Evolutionary conservation across 2,888 invertebrate genomes (phyloP), one percentile per base, ranked within the genome.

Genomic region (Enoplolaimus lenunculus): DNA sequence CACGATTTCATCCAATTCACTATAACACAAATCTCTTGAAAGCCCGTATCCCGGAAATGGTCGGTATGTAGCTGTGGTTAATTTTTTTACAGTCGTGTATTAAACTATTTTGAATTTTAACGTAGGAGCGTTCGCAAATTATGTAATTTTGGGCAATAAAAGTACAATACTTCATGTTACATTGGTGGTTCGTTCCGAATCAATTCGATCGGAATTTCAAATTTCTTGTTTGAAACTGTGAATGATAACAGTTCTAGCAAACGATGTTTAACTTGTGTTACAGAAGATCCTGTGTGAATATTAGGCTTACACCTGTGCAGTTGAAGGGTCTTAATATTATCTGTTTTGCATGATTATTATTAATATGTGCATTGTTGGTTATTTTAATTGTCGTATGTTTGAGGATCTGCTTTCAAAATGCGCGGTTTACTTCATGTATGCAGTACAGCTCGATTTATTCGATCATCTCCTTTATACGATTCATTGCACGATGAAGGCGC

Each of bases 401-500:
- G n/a, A 30, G 62, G 28, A 2, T 13, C 66, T 29, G 33, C 70
- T 1, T 70, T 45, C 31, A 28, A 2, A 2, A 35, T 67, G 7
- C 31, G 66, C 28, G 92, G 91, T 82, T 91, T 91, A 0, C 88
- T 89, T 79, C 86, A 87, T 75, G 93, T 93, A 83, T 94, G 93
- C 0, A 86, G 76, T 68, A 76, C 77, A 13, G 80, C 80, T 1
- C 71, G 93, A 69, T 92, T 93, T 81, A 83, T 97, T 26, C 85
- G 97, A 69, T 90, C 92, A 86, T 94, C 94, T 0, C 94, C 95
- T 0, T 90, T 97, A 74, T 94, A 93, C 84, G 91, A 93, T 0
- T 89, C 91, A 72, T 83, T 95, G 26, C 86, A 89, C 74, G 90
- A 90, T 79, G 90, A 89, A 13, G 94, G 94, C 0, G 97, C 93